These are phyloP conservation scores for Montipora capricornis DNA, from an alignment of 64 coral and sea anemone species.

Conservation along the genomic window DNA sequence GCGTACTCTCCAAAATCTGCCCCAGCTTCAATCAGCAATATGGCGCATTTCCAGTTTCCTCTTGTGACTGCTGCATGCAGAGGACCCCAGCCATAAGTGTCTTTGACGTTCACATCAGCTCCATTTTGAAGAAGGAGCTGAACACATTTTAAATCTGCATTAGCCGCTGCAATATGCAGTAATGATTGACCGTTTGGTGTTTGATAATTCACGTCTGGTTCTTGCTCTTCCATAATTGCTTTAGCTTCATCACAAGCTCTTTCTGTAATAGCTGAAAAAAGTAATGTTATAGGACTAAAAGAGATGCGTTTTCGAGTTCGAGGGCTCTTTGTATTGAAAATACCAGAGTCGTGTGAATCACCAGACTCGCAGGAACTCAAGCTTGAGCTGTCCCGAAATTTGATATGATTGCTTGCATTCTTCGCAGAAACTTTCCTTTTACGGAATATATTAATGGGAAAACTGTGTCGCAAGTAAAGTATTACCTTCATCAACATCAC, in stretches of 20 bases:
- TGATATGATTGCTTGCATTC: constrained; percentile 2
- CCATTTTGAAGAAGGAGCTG: constrained; percentile 80
- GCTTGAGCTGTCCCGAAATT: constrained; percentile 15
- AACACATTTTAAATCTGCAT: constrained; percentile 81
- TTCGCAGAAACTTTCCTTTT: constrained; percentile 30
- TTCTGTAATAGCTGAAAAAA: constrained; percentile 85
- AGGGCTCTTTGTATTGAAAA: constrained; percentile 1
- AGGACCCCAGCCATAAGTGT: constrained; percentile 77
- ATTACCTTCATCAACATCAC: constrained; percentile 96
- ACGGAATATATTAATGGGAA: constrained; percentile 29
- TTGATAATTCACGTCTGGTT: constrained; percentile 78
- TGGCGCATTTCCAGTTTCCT: constrained; percentile 94
- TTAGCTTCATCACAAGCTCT: constrained; percentile 81
- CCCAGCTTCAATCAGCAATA: constrained; percentile 85
- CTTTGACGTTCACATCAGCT: constrained; percentile 66
- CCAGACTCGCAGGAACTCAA: constrained; percentile 53
- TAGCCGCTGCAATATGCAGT: constrained; percentile 86
- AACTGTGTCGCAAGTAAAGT: constrained; percentile 74
- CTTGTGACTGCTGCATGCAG: constrained; percentile 74
- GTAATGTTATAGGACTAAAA: constrained; percentile 81
- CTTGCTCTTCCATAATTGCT: constrained; percentile 74
- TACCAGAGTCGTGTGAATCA: constrained; percentile 32
- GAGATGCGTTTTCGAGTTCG: constrained; percentile 79
- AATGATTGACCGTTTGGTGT: constrained; percentile 90
- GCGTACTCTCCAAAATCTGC: constrained; percentile 86